These are phyloP conservation scores for Bucorvus abyssinicus DNA, from an alignment of 2,797 vertebrate species.

Conservation along the genomic window DNA sequence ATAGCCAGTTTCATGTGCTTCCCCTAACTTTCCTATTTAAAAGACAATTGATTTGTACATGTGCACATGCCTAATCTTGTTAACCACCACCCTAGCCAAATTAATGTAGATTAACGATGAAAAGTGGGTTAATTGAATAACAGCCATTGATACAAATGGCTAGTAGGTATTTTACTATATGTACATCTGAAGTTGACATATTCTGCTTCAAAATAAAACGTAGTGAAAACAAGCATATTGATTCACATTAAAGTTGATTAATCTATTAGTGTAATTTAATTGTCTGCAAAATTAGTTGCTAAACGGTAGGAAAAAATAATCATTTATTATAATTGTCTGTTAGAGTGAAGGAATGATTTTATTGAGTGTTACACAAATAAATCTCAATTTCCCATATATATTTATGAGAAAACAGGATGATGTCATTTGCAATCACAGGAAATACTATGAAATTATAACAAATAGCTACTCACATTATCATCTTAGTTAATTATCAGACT, in stretches of 20 bases:
- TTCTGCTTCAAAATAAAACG: constrained; percentile 58
- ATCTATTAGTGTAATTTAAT: constrained; percentile 69
- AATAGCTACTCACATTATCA: constrained; percentile 11
- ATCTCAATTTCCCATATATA: constrained; percentile 44
- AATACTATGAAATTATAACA: constrained; percentile 33
- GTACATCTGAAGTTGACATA: constrained; percentile 48
- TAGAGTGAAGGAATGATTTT: constrained; percentile 43
- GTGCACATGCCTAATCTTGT: constrained; percentile 55
- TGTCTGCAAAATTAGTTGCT: constrained; percentile 69
- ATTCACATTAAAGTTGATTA: constrained; percentile 66
- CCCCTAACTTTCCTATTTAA: constrained; percentile 46
- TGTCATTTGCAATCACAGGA: constrained; percentile 28
- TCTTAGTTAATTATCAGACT: background rate
- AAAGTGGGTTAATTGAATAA: constrained; percentile 72
- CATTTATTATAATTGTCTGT: constrained; percentile 50
- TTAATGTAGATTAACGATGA: constrained; percentile 70
- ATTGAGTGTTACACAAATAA: constrained; percentile 47
- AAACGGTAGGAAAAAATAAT: constrained; percentile 43
- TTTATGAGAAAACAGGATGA: constrained; percentile 1
- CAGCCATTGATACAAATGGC: constrained; percentile 55
- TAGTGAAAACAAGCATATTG: constrained; percentile 54
- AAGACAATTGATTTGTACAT: constrained; percentile 24
- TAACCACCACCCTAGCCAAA: constrained; percentile 71
- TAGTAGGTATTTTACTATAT: constrained; percentile 63
- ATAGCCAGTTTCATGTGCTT: constrained; percentile 45